These are phyloP conservation scores for Oppia nitens DNA, from an alignment of 1,140 invertebrate genomes.

Conservation along the genomic window DNA sequence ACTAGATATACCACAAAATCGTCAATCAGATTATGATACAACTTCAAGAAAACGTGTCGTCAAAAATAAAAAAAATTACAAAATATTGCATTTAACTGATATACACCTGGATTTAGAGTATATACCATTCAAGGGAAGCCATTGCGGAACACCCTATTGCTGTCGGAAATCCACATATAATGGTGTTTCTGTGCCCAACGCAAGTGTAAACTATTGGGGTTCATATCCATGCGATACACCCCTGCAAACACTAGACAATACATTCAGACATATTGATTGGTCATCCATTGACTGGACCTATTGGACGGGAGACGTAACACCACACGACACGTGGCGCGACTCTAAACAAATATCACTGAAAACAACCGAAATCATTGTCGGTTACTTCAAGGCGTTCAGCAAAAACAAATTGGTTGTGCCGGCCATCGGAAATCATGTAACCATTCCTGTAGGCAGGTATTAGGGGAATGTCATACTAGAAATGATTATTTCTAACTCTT, in stretches of 20 bases:
- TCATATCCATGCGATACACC: constrained; percentile 65
- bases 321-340: constrained; percentile 94
- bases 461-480: neutral
- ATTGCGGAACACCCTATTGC: constrained; percentile 73
- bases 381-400: constrained; percentile 61
- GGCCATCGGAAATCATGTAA: constrained; percentile 87
- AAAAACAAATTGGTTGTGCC: constrained; percentile 83
- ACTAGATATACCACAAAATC: neutral
- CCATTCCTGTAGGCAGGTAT: constrained; percentile 79
- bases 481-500: no score
- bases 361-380: constrained; percentile 60
- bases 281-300: constrained; percentile 92
- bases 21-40: neutral
- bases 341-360: constrained; percentile 69
- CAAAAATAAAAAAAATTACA: constrained; percentile 25
- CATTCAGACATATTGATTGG: constrained; percentile 66
- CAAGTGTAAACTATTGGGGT: constrained; percentile 74
- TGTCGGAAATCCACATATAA: constrained; percentile 46
- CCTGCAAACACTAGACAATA: constrained; percentile 83
- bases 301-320: constrained; percentile 91
- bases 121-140: constrained; percentile 67
- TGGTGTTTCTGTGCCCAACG: constrained; percentile 37
- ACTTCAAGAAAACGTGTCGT: neutral
- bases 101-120: constrained; percentile 86
- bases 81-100: constrained; percentile 78